Evolutionary conservation across 2,888 invertebrate species (phyloP).

Genomic region (Byasa hedistus): DNA sequence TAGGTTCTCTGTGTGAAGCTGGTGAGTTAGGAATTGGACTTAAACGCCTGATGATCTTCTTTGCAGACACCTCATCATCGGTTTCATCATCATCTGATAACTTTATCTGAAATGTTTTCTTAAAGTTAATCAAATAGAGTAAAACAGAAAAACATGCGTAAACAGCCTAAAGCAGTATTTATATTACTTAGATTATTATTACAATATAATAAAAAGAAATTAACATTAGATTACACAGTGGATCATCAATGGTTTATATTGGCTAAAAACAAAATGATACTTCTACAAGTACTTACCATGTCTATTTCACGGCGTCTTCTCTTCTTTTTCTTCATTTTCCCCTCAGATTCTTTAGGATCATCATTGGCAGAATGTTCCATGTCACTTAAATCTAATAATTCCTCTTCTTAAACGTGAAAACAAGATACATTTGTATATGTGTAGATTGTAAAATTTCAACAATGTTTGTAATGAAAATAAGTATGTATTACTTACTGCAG

Average conservation of each 20-base stretch:
- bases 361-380: constrained; percentile 68
- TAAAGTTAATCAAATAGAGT: not conserved
- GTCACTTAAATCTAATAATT: constrained; percentile 69
- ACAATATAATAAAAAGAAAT: too few species aligned
- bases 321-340: constrained; percentile 66
- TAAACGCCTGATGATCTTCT: constrained; percentile 60
- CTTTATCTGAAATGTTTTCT: constrained; percentile 51
- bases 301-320: constrained; percentile 71
- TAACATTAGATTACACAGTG: too few species aligned
- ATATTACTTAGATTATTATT: too few species aligned
- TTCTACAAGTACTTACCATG: constrained; percentile 51
- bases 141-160: too few species aligned
- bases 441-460: not conserved
- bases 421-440: not conserved
- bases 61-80: constrained; percentile 64
- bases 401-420: constrained; percentile 52
- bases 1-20: constrained; percentile 86
- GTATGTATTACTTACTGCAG: constrained; percentile 66
- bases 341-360: constrained; percentile 60
- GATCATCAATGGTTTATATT: too few species aligned
- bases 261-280: not conserved
- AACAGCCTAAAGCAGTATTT: too few species aligned
- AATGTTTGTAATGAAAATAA: not conserved
- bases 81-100: constrained; percentile 73
- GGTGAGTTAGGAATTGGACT: constrained; percentile 72